Base-by-base conservation (phyloP, 1,140 invertebrate species). In the Drosophila equinoxialis region DNA sequence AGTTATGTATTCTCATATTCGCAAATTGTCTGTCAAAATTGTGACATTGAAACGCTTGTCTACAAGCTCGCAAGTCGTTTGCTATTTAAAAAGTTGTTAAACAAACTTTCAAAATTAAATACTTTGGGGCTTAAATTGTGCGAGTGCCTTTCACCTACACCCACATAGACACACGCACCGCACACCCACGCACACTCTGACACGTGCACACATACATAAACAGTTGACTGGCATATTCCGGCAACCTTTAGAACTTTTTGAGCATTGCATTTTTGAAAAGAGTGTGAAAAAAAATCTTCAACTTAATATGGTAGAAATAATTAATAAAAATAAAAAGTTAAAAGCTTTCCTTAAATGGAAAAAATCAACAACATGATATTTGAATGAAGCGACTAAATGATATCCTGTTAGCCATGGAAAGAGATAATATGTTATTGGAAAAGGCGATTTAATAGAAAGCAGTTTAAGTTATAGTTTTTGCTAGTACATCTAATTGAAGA, bases 21-120 rank as follows among this genome's bases (percentile, higher is more conserved):
- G 14, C 39, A 59, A 69, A 74, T 60, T 75, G 11, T 64, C 57
- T 26, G 41, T 14, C 41, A 81, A 77, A 73, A 66, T 80, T 80
- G 64, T 81, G 78, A 66, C 70, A 69, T 55, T 65, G n/a, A 67
- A 68, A 81, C 60, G 66, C 61, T 81, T 80, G 71, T 74, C 45
- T 62, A 63, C 39, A 71, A 65, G 61, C 59, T 77, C 65, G 6
- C 26, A 64, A 73, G 17, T 11, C 83, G 74, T 75, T 75, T 57
- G 81, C 66, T 74, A 81, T 84, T 85, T 84, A 85, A 85, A 84
- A 85, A 81, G 78, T 85, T 86, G 65, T 74, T 77, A 59, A 69
- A 73, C 82, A 85, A 84, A 85, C 82, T 85, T 85, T 78, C 65
- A 85, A 85, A 86, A 51, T 81, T 77, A 85, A 85, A 85, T 74